Evolutionary conservation across 2,888 invertebrate species (phyloP), one percentile per base, ranked within the genome.

Genomic region (Lasioglossum calceatum): DNA sequence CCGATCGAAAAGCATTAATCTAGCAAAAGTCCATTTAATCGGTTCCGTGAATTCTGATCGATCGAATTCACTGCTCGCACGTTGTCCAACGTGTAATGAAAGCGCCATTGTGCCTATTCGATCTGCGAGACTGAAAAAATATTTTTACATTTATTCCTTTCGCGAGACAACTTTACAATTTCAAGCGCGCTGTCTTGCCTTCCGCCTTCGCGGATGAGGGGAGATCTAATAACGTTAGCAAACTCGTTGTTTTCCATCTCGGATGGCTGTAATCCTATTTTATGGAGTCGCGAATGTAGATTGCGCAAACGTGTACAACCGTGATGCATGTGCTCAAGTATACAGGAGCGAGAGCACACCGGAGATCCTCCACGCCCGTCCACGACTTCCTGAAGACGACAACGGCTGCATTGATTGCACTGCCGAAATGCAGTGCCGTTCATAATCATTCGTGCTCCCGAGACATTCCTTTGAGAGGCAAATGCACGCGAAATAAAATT

Each of bases 221-320:
- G 89, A 92, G 91, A 92, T 92, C 91, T 91, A 93, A 93, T 92
- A 92, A 92, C 91, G 90, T 91, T 89, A 87, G 87, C 88, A 39
- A 85, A 86, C 88, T 89, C 90, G 87, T 90, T 90, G 90, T 90
- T 92, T 91, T 91, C 87, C 86, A 89, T 87, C 81, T 85, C 50
- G 88, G 81, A 81, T 90, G 84, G 76, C 85, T 86, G 82, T 90
- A 89, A 90, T 89, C 88, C 84, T 81, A 77, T 88, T 91, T 90
- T 90, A 86, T 85, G 81, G 87, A 90, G 84, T 80, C 77, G 85
- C 78, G 85, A 85, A 84, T 84, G 87, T 84, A 87, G 77, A 75
- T 79, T 79, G 79, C 77, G 50, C 79, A 71, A 71, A 73, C 82
- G 79, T 86, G 71, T 71, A 54, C 74, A n/a, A 32, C 39, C 47